A percentile compares a stretch with the other conserved stretches of the same genome.
Evolutionary conservation across 2,888 invertebrate species (phyloP).

Genomic region (Dolichomitus sp.): DNA sequence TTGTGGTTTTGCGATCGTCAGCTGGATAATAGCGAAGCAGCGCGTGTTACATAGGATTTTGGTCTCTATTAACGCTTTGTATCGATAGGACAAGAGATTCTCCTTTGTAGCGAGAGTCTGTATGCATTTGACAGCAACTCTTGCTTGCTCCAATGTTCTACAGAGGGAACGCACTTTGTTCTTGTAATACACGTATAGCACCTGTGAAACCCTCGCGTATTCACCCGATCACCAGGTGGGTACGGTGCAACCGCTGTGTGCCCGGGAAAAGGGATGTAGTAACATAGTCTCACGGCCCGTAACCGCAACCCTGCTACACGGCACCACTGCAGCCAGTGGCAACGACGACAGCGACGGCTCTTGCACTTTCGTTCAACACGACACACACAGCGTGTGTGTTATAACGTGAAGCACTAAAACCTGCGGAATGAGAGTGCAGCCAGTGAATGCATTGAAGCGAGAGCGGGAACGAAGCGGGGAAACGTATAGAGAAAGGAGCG

Average conservation of each 20-base stretch:
- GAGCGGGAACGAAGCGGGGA: background rate
- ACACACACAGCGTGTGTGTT: conserved; percentile 12
- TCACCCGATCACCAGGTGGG: conserved; percentile 55
- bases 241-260: conserved; percentile 70
- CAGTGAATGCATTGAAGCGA: conserved; percentile 49
- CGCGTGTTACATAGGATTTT: background rate
- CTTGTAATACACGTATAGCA: conserved; percentile 17
- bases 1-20: conserved; percentile 1
- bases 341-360: conserved; percentile 18
- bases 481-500: conserved; percentile 28
- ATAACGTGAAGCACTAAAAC: conserved; percentile 47
- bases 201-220: conserved; percentile 14
- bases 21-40: background rate
- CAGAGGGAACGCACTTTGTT: conserved; percentile 9
- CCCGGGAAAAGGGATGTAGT: conserved; percentile 69
- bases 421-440: conserved; percentile 55
- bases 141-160: background rate
- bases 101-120: conserved; percentile 20
- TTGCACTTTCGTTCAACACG: conserved; percentile 41
- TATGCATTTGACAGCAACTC: conserved; percentile 17
- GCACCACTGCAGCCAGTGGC: background rate
- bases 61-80: conserved; percentile 12
- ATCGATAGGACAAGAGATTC: conserved; percentile 21
- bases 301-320: conserved; percentile 28
- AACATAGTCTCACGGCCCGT: conserved; percentile 30